These are phyloP conservation scores for Mylabris sibirica DNA, from an alignment of 2,888 invertebrate genomes.

Conservation along the genomic window DNA sequence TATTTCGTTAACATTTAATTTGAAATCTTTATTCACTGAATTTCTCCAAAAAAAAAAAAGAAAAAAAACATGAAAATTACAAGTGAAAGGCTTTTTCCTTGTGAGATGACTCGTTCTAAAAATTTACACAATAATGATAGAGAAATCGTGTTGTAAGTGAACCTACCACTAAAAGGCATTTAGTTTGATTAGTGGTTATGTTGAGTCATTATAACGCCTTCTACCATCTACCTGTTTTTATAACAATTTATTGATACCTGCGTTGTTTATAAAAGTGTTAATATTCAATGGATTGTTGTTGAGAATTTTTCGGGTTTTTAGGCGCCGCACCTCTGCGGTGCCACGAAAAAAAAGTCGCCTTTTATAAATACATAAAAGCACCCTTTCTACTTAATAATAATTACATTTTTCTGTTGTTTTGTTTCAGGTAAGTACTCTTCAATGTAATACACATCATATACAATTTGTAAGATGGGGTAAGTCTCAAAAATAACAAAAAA, in stretches of 20 bases:
- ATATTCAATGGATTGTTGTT: neutral
- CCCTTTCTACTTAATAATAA: neutral
- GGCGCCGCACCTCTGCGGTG: neutral
- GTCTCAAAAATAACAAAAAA: no score
- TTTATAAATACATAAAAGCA: no score
- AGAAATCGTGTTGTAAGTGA: conserved; percentile 24
- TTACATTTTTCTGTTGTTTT: neutral
- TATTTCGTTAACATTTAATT: no score
- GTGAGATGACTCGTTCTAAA: neutral
- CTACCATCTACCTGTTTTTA: conserved; percentile 8
- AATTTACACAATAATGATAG: neutral
- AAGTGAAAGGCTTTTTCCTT: neutral
- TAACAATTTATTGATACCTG: neutral
- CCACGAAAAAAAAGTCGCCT: conserved; percentile 4
- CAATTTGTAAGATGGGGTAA: neutral
- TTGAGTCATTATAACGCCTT: conserved; percentile 41
- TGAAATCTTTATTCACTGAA: neutral
- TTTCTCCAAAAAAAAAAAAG: neutral
- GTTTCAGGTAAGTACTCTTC: neutral
- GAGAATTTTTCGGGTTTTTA: conserved; percentile 14
- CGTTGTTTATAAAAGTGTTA: neutral
- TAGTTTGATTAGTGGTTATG: conserved; percentile 43
- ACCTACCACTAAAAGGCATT: conserved; percentile 39
- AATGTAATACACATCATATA: neutral
- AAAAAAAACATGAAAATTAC: neutral